phyloP scores from a whole-genome alignment of 2,888 invertebrate species.

The Drosophila falleni region DNA sequence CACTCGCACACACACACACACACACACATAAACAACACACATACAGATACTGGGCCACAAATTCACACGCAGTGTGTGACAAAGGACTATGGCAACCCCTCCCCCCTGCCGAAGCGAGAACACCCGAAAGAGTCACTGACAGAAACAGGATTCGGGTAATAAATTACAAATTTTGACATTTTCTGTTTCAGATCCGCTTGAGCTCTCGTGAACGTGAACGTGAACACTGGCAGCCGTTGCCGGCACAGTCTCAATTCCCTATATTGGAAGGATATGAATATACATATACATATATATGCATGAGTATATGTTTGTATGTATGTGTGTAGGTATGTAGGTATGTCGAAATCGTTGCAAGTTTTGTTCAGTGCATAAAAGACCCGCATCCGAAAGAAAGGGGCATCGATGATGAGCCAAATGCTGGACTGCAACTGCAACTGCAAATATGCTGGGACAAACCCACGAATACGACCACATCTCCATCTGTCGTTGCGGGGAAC shows the following conservation, averaged over 20 bases:
- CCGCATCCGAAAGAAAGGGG: constrained; percentile 26
- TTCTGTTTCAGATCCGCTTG: constrained; percentile 84
- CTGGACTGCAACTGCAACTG: constrained; percentile 52
- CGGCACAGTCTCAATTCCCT: constrained; percentile 26
- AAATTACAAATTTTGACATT: constrained; percentile 86
- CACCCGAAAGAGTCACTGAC: constrained; percentile 82
- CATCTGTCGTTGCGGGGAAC: constrained; percentile 18
- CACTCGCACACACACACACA: constrained; percentile 33
- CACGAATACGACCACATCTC: constrained; percentile 19
- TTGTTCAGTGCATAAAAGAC: constrained; percentile 42
- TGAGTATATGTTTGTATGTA: constrained; percentile 9
- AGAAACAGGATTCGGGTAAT: constrained; percentile 85
- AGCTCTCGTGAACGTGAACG: constrained; percentile 73
- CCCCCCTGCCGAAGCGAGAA: constrained; percentile 52
- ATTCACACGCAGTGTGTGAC: constrained; percentile 77
- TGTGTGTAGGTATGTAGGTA: neutral
- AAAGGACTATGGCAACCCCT: constrained; percentile 59
- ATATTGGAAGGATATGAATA: constrained; percentile 9
- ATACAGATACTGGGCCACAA: constrained; percentile 55
- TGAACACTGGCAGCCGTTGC: constrained; percentile 48
- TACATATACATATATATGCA: neutral
- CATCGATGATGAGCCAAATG: constrained; percentile 49
- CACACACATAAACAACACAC: constrained; percentile 29
- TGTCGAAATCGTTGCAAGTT: constrained; percentile 35
- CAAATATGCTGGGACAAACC: constrained; percentile 25